Base-by-base conservation (phyloP, 2,797 vertebrate genomes). In the Pseudopleuronectes americanus region DNA sequence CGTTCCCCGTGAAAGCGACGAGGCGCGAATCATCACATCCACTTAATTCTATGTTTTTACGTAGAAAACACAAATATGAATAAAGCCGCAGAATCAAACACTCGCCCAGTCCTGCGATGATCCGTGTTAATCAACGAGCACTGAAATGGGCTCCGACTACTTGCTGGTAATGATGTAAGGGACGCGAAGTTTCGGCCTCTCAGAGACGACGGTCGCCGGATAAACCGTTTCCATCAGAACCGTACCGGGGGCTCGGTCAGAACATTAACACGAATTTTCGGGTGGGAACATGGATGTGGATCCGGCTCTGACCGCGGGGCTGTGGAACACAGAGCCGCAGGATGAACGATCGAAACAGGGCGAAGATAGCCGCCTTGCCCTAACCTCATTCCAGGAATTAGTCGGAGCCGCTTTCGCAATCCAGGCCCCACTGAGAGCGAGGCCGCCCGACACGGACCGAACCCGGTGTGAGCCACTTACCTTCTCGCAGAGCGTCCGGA, bases 401-500 rank as follows among this genome's bases (percentile, higher is more conserved):
- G 87, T 33, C 89, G 5, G 28, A 58, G 60, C 85, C 90, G 28
- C 47, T 58, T 52, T 73, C 13, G 26, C 47, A 72, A 45, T 64
- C 13, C 28, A 84, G 89, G 90, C 86, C 89, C 45, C 57, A 31
- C 1, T 36, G 24, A 48, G 3, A 54, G 49, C 24, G n/a, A 68
- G 71, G 80, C 55, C 65, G 36, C 60, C 12, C 1, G 19, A n/a
- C 22, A 21, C 21, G 12, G 12, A 23, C 7, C 26, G 21, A 33
- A 45, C 2, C 1, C 1, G 8, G 0, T 23, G 13, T 1, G 4
- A 1, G 0, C 2, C 1, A 38, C 94, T 92, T 75, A 98, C 98
- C 97, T 99, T 99, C 84, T 99, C 97, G 67, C 97, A 99, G 41
- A 99, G 95, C 45, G 96, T 97, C 90, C 97, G 90, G 82, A 99